A percentile compares a stretch with the other conserved stretches of the same genome.
Evolutionary conservation across 2,113 vertebrate species (phyloP).

Genomic region (Poeciliopsis occidentalis): DNA sequence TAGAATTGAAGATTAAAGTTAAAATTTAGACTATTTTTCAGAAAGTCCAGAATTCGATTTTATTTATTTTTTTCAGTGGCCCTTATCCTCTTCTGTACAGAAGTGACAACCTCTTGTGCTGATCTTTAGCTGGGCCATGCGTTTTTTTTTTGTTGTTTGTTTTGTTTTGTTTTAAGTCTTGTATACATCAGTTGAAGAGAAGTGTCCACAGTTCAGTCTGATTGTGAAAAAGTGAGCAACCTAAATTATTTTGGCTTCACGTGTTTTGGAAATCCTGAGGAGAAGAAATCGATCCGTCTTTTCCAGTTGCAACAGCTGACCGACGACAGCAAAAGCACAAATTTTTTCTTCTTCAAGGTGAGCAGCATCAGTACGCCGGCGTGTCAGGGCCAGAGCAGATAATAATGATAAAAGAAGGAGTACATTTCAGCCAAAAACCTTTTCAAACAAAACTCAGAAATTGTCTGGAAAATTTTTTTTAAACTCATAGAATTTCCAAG

Average conservation of each 20-base stretch:
- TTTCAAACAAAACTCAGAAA: no score
- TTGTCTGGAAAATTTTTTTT: no score
- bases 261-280: conserved; percentile 73
- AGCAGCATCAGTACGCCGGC: conserved; percentile 32
- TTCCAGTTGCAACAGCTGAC: conserved; percentile 58
- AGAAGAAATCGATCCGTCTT: conserved; percentile 56
- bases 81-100: no score
- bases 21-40: no score
- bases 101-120: conserved; percentile 57
- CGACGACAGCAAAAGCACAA: conserved; percentile 10
- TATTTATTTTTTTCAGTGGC: no score
- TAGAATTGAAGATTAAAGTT: no score
- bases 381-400: no score
- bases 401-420: no score
- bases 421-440: no score
- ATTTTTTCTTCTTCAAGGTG: conserved; percentile 27
- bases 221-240: conserved; percentile 51
- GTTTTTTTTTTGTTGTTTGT: neutral
- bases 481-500: no score
- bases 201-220: conserved; percentile 39
- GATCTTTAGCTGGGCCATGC: conserved; percentile 56
- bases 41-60: no score
- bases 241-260: conserved; percentile 62
- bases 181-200: conserved; percentile 34
- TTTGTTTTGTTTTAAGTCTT: conserved; percentile 23